Evolutionary conservation across 2,888 invertebrate genomes (phyloP).

Genomic region (Salticus scenicus): DNA sequence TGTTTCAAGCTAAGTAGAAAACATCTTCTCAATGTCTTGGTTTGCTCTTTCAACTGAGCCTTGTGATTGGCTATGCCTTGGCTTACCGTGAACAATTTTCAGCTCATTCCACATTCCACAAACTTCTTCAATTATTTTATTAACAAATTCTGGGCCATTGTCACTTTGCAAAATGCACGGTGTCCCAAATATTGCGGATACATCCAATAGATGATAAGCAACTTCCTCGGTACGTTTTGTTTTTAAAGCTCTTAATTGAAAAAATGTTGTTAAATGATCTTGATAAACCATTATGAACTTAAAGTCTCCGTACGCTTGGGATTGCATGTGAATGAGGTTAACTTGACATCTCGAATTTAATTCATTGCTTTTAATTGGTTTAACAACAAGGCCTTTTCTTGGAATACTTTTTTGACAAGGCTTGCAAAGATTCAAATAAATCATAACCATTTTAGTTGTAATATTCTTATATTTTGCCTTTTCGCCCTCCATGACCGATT

Average conservation of each 20-base stretch:
- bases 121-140: too few relatives aligned
- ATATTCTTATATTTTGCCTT: slow-evolving; percentile 4
- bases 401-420: neutral
- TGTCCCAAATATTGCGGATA: too few relatives aligned
- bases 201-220: too few relatives aligned
- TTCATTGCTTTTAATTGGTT: too few relatives aligned
- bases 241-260: too few relatives aligned
- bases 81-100: slow-evolving; percentile 36
- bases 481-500: too few relatives aligned
- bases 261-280: too few relatives aligned
- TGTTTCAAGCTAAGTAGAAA: slow-evolving; percentile 39
- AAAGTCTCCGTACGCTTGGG: neutral
- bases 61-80: slow-evolving; percentile 16
- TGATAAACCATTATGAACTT: slow-evolving; percentile 16
- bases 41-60: slow-evolving; percentile 42
- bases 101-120: slow-evolving; percentile 27
- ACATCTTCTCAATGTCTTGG: slow-evolving; percentile 47
- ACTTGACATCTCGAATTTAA: neutral
- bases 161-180: slow-evolving; percentile 60
- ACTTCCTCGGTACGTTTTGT: too few relatives aligned
- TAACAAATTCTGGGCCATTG: slow-evolving; percentile 67
- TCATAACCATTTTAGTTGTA: neutral
- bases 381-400: neutral
- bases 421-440: neutral
- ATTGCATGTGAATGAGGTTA: neutral